Percentiles rank a stretch among this genome's conserved stretches.
Evolutionary conservation across 2,113 vertebrate genomes (phyloP).

Genomic region (Smithornis capensis): DNA sequence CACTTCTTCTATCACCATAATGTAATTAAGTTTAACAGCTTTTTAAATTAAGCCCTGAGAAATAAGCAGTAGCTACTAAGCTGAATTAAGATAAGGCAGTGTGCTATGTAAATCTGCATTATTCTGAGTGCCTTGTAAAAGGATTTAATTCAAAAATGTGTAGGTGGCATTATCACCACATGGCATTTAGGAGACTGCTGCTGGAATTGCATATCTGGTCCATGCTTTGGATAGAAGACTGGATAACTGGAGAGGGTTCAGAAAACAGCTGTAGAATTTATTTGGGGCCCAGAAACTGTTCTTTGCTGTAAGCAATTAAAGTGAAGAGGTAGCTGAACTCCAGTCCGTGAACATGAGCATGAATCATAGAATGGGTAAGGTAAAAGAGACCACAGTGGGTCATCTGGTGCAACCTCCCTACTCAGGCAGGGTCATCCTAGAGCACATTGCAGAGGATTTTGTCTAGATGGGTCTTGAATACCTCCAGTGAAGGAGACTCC

Average conservation of each 20-base stretch:
- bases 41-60: conserved; percentile 21
- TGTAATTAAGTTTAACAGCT: neutral
- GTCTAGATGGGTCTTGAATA: neutral
- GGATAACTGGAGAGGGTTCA: neutral
- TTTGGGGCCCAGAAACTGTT: neutral
- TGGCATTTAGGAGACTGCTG: conserved; percentile 3
- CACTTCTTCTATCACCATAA: neutral
- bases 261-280: neutral
- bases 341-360: neutral
- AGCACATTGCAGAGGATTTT: neutral
- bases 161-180: neutral
- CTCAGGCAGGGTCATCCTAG: neutral
- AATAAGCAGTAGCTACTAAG: neutral
- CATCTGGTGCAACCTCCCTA: neutral
- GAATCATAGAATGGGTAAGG: neutral
- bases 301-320: neutral
- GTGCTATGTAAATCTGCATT: neutral
- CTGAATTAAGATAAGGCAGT: conserved; percentile 16
- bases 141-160: conserved; percentile 4
- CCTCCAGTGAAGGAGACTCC: neutral
- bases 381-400: neutral
- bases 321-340: neutral
- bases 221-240: neutral
- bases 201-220: neutral
- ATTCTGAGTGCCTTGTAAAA: neutral